phyloP scores from a whole-genome alignment of 2,113 vertebrate species.

The Peromyscus leucopus region DNA sequence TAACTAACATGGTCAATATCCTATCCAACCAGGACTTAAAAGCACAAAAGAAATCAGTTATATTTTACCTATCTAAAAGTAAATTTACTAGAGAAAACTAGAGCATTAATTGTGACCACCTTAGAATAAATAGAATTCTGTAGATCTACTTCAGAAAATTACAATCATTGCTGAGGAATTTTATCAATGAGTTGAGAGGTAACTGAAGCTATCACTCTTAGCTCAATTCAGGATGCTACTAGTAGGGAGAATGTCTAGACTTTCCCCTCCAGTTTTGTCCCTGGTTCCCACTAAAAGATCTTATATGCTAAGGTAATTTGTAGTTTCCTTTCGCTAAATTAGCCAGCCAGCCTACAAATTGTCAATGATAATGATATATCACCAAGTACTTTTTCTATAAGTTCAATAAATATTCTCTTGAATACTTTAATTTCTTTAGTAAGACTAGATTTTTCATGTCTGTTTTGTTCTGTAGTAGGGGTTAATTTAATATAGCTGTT shows the following conservation, averaged over 20 bases:
- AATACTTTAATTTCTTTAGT: not conserved
- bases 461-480: not conserved
- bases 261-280: not conserved
- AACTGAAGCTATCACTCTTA: constrained; percentile 49
- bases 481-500: constrained; percentile 26
- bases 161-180: constrained; percentile 1
- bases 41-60: not conserved
- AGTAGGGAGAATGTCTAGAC: not conserved
- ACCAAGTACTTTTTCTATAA: constrained; percentile 34
- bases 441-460: not conserved
- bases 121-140: constrained; percentile 8
- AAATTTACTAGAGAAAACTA: constrained; percentile 32
- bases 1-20: not conserved
- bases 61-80: constrained; percentile 15
- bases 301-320: not conserved
- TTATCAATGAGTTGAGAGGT: constrained; percentile 1
- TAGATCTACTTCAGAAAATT: constrained; percentile 51
- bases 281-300: not conserved
- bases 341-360: constrained; percentile 12
- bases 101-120: not conserved
- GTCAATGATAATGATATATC: not conserved
- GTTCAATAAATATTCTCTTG: constrained; percentile 39
- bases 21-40: constrained; percentile 8
- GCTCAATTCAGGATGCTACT: not conserved
- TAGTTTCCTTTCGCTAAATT: constrained; percentile 41